These are phyloP conservation scores for Sebastes reedi DNA, from an alignment of 2,797 vertebrate genomes.

Conservation along the genomic window DNA sequence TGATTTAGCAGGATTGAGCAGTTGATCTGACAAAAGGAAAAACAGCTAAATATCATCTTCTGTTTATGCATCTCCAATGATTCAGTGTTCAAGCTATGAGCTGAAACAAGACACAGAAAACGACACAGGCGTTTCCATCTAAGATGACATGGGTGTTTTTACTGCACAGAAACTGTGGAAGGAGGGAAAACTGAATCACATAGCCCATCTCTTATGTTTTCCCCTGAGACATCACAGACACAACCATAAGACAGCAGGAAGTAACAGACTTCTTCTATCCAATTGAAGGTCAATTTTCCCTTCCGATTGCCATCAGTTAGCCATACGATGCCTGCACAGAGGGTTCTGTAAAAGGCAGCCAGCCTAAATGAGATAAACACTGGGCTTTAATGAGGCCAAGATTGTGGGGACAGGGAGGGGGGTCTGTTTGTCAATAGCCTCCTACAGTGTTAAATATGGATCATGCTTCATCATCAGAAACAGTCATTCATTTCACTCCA, in stretches of 20 bases:
- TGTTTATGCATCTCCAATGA: neutral
- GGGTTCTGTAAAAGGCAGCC: slow-evolving; percentile 69
- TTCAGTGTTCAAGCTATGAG: neutral
- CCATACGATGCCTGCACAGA: slow-evolving; percentile 61
- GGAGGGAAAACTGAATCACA: slow-evolving; percentile 37
- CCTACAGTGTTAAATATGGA: slow-evolving; percentile 56
- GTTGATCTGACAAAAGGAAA: slow-evolving; percentile 9
- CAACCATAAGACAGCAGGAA: slow-evolving; percentile 69
- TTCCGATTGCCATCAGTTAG: slow-evolving; percentile 77
- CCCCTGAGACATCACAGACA: slow-evolving; percentile 57
- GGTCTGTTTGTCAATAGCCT: slow-evolving; percentile 53
- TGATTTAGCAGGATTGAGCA: slow-evolving; percentile 1
- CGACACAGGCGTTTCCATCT: neutral
- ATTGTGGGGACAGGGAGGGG: slow-evolving; percentile 28
- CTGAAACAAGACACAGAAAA: slow-evolving; percentile 5
- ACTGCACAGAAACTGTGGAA: slow-evolving; percentile 12
- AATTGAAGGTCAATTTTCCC: slow-evolving; percentile 77
- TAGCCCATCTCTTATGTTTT: slow-evolving; percentile 18
- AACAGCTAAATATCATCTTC: neutral
- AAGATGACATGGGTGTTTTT: neutral
- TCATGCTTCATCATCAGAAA: slow-evolving; percentile 41
- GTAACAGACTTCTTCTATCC: slow-evolving; percentile 72
- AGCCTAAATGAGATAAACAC: slow-evolving; percentile 72
- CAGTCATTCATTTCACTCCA: slow-evolving; percentile 35
- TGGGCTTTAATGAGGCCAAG: slow-evolving; percentile 71